Evolutionary conservation across 2,888 invertebrate species (phyloP).

Genomic region (Dioctria rufipes): DNA sequence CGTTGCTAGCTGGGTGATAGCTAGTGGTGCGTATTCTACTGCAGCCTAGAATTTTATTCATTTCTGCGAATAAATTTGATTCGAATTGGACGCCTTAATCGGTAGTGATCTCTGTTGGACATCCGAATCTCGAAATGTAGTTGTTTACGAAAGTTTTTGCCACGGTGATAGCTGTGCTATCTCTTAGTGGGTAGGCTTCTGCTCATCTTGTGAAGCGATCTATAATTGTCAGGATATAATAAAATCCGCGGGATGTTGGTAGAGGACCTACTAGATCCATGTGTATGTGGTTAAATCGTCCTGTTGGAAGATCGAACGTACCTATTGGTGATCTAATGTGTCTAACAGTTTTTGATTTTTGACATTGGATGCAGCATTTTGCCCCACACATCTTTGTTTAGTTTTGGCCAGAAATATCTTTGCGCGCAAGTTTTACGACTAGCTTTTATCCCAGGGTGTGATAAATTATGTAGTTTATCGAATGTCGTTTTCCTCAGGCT

Average conservation of each 20-base stretch:
- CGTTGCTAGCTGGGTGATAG: too few relatives aligned
- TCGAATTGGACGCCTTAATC: constrained; percentile 5
- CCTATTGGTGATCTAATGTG: constrained; percentile 16
- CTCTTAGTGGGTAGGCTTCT: constrained; percentile 32
- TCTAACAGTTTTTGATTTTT: constrained; percentile 6
- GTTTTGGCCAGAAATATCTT: too few relatives aligned
- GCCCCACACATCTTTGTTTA: too few relatives aligned
- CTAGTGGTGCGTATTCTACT: too few relatives aligned
- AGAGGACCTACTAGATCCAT: constrained; percentile 41
- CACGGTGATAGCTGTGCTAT: too few relatives aligned
- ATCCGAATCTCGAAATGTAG: too few relatives aligned
- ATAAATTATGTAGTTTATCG: too few relatives aligned
- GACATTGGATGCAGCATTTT: constrained; percentile 17
- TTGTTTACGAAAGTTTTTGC: too few relatives aligned
- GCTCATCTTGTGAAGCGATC: not conserved
- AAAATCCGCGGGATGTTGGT: not conserved
- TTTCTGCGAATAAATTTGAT: constrained; percentile 13
- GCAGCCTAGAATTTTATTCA: not conserved
- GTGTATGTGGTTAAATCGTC: constrained; percentile 52
- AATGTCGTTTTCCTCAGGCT: too few relatives aligned
- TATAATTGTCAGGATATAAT: constrained; percentile 17
- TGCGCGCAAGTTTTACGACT: too few relatives aligned
- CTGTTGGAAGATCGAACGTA: constrained; percentile 7
- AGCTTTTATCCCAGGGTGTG: too few relatives aligned
- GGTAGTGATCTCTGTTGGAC: too few relatives aligned